Conservation (phyloP, 1,140 invertebrate species). For the Trichonephila inaurata region DNA sequence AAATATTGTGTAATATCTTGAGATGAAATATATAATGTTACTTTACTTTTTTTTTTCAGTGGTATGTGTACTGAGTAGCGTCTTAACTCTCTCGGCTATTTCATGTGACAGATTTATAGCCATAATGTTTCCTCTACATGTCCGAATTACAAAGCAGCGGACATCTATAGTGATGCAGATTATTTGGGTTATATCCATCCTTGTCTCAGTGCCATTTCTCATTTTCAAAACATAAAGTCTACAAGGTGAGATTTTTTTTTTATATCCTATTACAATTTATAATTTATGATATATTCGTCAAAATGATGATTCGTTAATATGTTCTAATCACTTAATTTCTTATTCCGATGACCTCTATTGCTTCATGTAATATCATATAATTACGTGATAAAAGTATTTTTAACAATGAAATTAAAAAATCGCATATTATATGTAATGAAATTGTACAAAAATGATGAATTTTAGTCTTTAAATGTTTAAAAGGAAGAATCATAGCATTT, state of each 20-base stretch:
- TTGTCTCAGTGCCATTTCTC: conserved; percentile 81
- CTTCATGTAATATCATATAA: too few species aligned
- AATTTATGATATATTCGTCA: too few species aligned
- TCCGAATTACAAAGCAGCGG: conserved; percentile 80
- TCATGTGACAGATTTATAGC: conserved; percentile 82
- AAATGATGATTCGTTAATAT: too few species aligned
- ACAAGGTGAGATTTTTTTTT: not conserved
- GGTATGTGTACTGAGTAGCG: conserved; percentile 81
- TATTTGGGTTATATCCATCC: conserved; percentile 81
- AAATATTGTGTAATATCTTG: too few species aligned
- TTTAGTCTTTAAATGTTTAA: too few species aligned
- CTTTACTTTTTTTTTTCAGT: conserved; percentile 79
- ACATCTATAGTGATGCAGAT: conserved; percentile 80
- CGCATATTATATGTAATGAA: too few species aligned
- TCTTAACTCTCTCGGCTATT: conserved; percentile 82
- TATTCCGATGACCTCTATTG: too few species aligned
- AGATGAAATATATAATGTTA: not conserved
- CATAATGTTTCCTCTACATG: conserved; percentile 82
- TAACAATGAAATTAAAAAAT: too few species aligned
- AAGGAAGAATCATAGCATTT: too few species aligned
- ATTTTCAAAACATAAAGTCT: conserved; percentile 78
- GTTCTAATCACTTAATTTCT: too few species aligned
- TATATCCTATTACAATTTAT: not conserved
- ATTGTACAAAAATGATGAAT: too few species aligned
- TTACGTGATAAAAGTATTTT: too few species aligned